Conservation (phyloP, 2,113 vertebrate genomes). For the Asarcornis scutulata region DNA sequence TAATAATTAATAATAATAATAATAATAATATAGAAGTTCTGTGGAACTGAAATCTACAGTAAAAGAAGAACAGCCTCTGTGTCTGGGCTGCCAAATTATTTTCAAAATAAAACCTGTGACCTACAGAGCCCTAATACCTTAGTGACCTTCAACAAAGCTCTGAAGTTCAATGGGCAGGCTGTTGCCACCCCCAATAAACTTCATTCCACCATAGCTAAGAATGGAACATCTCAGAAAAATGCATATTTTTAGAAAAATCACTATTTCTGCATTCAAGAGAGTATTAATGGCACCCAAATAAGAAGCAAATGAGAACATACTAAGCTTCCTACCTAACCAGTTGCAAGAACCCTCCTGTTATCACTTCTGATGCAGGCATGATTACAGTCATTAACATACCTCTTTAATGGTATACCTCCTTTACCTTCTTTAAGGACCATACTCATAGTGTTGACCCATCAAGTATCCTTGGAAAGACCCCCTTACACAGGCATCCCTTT, state of each 20-base stretch:
- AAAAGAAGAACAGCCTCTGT: not conserved
- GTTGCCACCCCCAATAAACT: not conserved
- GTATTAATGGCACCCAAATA: not conserved
- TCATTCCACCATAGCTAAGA: not conserved
- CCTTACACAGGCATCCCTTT: not conserved
- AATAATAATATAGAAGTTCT: not conserved
- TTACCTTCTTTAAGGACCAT: not conserved
- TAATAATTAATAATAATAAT: not conserved
- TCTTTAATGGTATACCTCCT: not conserved
- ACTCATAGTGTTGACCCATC: not conserved
- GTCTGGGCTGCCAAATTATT: not conserved
- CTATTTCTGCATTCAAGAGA: not conserved
- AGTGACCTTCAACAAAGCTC: not conserved
- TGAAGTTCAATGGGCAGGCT: not conserved
- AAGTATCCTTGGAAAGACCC: not conserved
- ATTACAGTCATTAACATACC: not conserved
- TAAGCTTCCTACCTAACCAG: not conserved
- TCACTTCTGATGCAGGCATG: not conserved
- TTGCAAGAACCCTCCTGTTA: not conserved
- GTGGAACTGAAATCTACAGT: not conserved
- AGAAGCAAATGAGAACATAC: rapidly evolving
- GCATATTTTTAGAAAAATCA: not conserved
- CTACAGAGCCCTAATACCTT: not conserved
- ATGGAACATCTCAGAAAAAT: not conserved
- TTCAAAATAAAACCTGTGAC: not conserved